Evolutionary conservation across 23 tunicate genomes (phyloP).

Genomic region (Trididemnum miniatum): DNA sequence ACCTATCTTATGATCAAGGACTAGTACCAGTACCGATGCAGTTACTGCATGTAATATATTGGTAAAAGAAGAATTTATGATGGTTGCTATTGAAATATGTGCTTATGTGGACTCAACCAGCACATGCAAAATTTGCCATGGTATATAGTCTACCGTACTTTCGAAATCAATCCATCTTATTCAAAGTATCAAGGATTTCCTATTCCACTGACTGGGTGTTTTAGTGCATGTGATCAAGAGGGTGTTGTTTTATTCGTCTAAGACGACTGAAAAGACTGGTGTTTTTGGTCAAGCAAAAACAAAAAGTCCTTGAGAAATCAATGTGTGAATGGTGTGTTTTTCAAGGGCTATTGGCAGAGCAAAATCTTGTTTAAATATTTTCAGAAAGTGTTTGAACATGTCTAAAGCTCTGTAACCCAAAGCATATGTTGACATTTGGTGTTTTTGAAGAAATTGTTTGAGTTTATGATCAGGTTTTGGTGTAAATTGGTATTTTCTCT

Average conservation of each 20-base stretch:
- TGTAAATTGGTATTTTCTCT: too few species aligned
- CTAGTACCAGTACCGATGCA: not conserved
- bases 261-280: not conserved
- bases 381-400: conserved; percentile 11
- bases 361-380: not conserved
- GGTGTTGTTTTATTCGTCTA: not conserved
- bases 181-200: not conserved
- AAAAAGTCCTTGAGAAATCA: not conserved
- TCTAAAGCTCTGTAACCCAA: not conserved
- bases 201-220: not conserved
- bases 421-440: too few species aligned
- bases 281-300: not conserved
- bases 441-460: too few species aligned
- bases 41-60: not conserved
- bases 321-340: not conserved
- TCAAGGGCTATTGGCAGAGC: not conserved
- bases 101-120: not conserved
- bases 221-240: not conserved
- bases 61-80: not conserved
- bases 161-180: not conserved
- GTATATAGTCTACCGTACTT: too few species aligned
- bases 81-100: not conserved
- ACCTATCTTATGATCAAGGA: not conserved
- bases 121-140: not conserved
- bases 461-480: too few species aligned